phyloP scores from a whole-genome alignment of 2,888 invertebrate genomes.

The Hyalella azteca region DNA sequence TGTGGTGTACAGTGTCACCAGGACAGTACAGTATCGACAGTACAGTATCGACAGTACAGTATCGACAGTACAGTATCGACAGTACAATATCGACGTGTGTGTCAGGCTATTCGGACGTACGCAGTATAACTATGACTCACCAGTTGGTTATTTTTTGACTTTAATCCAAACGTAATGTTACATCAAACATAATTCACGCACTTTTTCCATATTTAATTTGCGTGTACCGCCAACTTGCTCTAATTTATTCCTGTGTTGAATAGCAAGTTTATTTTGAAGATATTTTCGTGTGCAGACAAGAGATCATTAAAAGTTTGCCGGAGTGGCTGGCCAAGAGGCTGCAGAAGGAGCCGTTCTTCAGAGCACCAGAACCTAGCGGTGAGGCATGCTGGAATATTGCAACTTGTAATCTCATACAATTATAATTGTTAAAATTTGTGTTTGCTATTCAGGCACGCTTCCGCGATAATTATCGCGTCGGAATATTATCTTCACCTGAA shows the following conservation, averaged over 20 bases:
- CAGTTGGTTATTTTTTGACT: background rate
- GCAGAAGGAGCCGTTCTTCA: background rate
- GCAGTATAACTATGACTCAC: background rate
- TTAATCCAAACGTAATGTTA: background rate
- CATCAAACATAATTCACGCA: background rate
- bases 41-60: too few relatives aligned
- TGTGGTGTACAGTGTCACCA: background rate
- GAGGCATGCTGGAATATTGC: too few relatives aligned
- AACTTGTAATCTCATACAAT: background rate
- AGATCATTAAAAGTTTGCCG: background rate
- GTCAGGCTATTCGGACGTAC: background rate
- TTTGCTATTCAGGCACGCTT: background rate
- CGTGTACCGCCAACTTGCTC: background rate
- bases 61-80: too few relatives aligned
- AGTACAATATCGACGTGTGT: too few relatives aligned
- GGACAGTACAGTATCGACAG: background rate
- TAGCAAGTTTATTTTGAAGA: background rate
- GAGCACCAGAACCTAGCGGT: background rate
- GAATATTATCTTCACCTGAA: background rate
- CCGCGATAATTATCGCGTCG: background rate
- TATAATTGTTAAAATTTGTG: background rate
- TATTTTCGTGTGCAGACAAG: background rate
- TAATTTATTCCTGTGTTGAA: background rate
- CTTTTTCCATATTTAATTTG: background rate
- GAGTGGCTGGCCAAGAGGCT: background rate